A percentile compares a stretch with the other conserved stretches of the same genome.
These are phyloP conservation scores for Falco naumanni DNA, from an alignment of 2,797 vertebrate species.

Conservation along the genomic window DNA sequence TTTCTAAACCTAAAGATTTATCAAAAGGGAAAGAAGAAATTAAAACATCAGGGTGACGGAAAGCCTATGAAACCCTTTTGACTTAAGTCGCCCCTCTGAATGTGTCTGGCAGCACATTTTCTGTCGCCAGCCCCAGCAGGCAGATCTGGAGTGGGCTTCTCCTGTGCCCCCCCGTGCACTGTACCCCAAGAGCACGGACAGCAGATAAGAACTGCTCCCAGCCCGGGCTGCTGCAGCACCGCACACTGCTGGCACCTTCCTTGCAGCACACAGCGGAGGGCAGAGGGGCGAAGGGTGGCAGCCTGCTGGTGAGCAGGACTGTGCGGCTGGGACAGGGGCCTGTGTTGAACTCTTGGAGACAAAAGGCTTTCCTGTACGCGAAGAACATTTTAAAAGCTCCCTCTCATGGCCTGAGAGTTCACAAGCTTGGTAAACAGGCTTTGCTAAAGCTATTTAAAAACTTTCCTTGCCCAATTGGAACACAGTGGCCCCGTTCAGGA, in stretches of 20 bases:
- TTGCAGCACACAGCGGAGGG: neutral
- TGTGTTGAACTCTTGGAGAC: neutral
- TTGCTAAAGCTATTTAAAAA: neutral
- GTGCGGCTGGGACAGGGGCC: neutral
- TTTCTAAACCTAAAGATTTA: neutral
- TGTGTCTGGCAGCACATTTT: fast-evolving
- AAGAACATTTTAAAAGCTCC: slow-evolving; percentile 30
- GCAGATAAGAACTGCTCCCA: neutral
- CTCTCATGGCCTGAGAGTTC: neutral
- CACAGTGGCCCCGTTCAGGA: neutral
- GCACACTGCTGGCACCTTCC: neutral
- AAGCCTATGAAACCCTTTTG: neutral
- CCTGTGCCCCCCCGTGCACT: neutral
- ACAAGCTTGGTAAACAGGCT: neutral
- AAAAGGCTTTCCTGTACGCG: neutral
- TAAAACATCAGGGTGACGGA: neutral
- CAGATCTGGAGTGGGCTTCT: neutral
- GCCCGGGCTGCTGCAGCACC: fast-evolving
- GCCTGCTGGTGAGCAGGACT: fast-evolving
- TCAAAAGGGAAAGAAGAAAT: neutral
- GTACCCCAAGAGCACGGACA: neutral
- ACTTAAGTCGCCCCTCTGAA: neutral
- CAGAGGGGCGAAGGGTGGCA: neutral
- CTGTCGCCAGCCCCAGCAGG: neutral
- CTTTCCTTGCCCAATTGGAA: neutral